Base-by-base conservation (phyloP, 1,140 invertebrate genomes). In the Orius insidiosus region DNA sequence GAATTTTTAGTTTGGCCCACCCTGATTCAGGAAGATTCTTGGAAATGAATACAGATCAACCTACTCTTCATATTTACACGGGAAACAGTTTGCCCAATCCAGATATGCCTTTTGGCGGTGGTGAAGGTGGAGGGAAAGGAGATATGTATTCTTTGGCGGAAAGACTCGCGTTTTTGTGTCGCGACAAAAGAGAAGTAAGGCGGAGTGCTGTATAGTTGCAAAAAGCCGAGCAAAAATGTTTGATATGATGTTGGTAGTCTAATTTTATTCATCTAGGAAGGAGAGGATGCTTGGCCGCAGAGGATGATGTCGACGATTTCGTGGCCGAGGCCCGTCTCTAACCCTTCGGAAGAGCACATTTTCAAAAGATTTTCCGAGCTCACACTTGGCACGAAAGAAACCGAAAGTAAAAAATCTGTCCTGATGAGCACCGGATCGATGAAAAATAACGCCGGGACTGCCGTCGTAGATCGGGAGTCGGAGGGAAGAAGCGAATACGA, bases 1-100 rank as follows among this genome's bases (percentile, higher is more conserved):
- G 72, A 47, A 71, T n/a, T n/a, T n/a, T n/a, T n/a, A n/a, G n/a
- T n/a, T n/a, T 84, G 0, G 52, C 61, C 11, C 82, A 92, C 62
- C 73, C 75, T 0, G 52, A 58, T 5, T 74, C 71, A 49, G 85
- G 86, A 6, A 70, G 86, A 47, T 67, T 56, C 8, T 55, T 95
- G 44, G 68, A 76, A 53, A 57, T 76, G 3, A 65, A 62, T 34
- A 73, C 73, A 3, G 71, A 72, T 48, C 70, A 78, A 47, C 72
- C 74, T 2, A 71, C 68, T 7, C 49, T 80, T 3, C 68, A 74
- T 50, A 65, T 81, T 45, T 78, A 77, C 53, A 76, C 76, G 0
- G 63, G 60, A 2, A 72, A 74, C 52, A 68, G 67, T 50, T 54
- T 80, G 10, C 48, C 45, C 42, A 52, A 45, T 32, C 9, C 15